Conservation (phyloP, 2,888 invertebrate genomes). For the Lasius fuliginosus region DNA sequence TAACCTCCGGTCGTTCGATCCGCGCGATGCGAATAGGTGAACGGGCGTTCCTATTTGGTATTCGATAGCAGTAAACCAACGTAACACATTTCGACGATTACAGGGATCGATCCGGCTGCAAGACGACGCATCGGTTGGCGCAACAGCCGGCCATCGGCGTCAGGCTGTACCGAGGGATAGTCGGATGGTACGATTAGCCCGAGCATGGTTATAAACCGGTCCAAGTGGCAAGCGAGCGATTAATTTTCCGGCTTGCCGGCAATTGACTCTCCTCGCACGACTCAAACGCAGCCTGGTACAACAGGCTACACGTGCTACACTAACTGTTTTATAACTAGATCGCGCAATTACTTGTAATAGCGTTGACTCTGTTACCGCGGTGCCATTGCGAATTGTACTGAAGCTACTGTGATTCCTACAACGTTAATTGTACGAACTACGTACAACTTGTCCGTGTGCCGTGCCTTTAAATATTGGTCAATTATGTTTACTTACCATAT, state of each 20-base stretch:
- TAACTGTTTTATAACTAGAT: slow-evolving; percentile 52
- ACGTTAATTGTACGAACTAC: not conserved
- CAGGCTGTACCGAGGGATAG: slow-evolving; percentile 53
- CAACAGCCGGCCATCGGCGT: slow-evolving; percentile 40
- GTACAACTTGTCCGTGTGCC: not conserved
- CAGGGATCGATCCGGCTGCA: slow-evolving; percentile 40
- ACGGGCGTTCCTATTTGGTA: slow-evolving; percentile 9
- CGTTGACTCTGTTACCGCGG: not conserved
- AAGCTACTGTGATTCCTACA: slow-evolving; percentile 3
- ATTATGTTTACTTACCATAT: not conserved
- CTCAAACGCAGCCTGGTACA: slow-evolving; percentile 37
- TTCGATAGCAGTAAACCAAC: slow-evolving; percentile 30
- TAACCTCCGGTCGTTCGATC: not conserved
- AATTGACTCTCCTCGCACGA: slow-evolving; percentile 56
- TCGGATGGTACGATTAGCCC: slow-evolving; percentile 62
- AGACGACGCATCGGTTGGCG: slow-evolving; percentile 51
- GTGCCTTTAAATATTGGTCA: not conserved
- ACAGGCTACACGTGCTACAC: slow-evolving; percentile 40
- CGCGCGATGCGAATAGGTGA: not conserved
- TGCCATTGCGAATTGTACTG: not conserved
- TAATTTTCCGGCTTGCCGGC: slow-evolving; percentile 64
- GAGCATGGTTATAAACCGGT: slow-evolving; percentile 60
- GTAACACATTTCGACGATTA: slow-evolving; percentile 53
- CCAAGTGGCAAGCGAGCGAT: slow-evolving; percentile 55
- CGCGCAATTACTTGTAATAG: slow-evolving; percentile 30